These are phyloP conservation scores for Cichladusa arquata DNA, from an alignment of 2,113 vertebrate genomes.

Conservation along the genomic window DNA sequence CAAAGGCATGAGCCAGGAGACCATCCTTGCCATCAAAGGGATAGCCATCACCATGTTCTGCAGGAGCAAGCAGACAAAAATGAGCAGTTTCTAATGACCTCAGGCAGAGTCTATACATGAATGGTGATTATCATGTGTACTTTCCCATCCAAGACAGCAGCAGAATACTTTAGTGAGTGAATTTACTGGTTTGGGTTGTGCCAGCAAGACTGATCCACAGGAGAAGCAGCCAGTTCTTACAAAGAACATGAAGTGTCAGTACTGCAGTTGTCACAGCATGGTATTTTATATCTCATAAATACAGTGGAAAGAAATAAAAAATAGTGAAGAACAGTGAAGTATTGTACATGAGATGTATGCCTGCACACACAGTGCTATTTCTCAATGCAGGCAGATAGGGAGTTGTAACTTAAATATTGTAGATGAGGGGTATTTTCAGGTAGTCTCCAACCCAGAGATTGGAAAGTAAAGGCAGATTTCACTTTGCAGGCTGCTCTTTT, in stretches of 20 bases:
- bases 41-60: conserved; percentile 97
- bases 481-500: background rate
- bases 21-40: conserved; percentile 98
- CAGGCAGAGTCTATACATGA: background rate
- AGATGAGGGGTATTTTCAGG: background rate
- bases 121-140: background rate
- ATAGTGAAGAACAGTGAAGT: background rate
- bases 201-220: background rate
- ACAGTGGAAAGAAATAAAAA: background rate
- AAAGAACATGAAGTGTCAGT: background rate
- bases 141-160: background rate
- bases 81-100: background rate
- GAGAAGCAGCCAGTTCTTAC: background rate
- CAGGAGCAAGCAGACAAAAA: background rate
- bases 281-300: background rate
- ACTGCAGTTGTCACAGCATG: background rate
- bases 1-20: conserved; percentile 95
- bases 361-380: background rate
- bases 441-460: background rate
- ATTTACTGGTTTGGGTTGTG: background rate
- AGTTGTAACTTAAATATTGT: background rate
- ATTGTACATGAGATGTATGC: background rate
- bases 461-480: background rate
- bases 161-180: background rate
- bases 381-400: background rate